Conservation (phyloP, 2,113 vertebrate genomes). For the Aegithalos caudatus region DNA sequence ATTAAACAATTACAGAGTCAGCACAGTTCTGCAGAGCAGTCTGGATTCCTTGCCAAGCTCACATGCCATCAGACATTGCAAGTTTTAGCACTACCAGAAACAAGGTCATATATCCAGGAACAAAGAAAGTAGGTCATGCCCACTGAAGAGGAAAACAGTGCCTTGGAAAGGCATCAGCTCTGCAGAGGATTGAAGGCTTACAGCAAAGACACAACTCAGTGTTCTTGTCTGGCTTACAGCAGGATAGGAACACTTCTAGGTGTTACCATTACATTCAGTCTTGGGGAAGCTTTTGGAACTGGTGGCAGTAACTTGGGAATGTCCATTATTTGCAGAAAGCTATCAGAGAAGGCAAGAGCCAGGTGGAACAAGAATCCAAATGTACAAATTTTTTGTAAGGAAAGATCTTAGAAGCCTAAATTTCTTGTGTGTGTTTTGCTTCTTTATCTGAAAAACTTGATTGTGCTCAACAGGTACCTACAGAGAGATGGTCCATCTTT, state of each 20-base stretch:
- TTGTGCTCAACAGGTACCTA: neutral
- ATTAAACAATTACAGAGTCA: neutral
- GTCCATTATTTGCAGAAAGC: neutral
- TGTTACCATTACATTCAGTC: neutral
- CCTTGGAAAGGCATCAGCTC: neutral
- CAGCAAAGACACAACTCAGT: neutral
- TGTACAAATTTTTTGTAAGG: neutral
- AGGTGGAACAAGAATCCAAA: neutral
- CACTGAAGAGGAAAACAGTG: neutral
- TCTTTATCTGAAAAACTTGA: neutral
- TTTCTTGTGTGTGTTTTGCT: neutral
- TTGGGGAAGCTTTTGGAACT: neutral
- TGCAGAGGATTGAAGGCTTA: neutral
- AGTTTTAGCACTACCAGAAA: neutral
- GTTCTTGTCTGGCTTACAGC: neutral
- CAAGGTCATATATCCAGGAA: neutral
- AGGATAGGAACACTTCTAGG: neutral
- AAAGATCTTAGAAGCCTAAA: neutral
- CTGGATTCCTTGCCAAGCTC: neutral
- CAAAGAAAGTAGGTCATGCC: conserved; percentile 6
- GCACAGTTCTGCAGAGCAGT: neutral
- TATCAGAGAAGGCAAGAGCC: neutral
- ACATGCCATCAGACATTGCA: neutral
- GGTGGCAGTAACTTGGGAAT: neutral
- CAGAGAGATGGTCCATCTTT: neutral